Evolutionary conservation across 2,113 vertebrate genomes (phyloP).

Genomic region (Fregata magnificens): DNA sequence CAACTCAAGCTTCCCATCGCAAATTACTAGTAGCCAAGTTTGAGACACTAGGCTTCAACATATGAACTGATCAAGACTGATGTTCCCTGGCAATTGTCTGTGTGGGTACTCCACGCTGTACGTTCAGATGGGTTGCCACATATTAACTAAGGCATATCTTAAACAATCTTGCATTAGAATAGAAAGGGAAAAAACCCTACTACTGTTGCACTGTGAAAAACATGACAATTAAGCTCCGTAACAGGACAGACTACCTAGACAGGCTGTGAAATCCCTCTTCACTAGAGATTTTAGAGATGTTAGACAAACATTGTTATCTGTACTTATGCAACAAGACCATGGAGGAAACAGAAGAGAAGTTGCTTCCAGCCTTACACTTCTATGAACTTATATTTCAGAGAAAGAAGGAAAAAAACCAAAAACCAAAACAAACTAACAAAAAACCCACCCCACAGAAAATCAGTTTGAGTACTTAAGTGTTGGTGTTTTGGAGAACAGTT

Average conservation of each 20-base stretch:
- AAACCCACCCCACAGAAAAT: background rate
- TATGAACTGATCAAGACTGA: rapidly evolving
- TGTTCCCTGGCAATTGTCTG: background rate
- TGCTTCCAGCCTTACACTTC: background rate
- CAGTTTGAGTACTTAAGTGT: background rate
- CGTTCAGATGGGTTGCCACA: background rate
- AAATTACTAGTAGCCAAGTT: background rate
- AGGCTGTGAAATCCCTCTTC: background rate
- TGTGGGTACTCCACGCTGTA: rapidly evolving
- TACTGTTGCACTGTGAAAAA: background rate
- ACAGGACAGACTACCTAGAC: conserved; percentile 3
- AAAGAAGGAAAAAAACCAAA: background rate
- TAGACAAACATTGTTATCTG: background rate
- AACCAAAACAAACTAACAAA: background rate
- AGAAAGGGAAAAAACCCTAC: background rate
- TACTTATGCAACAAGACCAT: background rate
- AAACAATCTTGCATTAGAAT: background rate
- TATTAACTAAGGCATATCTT: background rate
- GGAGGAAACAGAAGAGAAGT: background rate
- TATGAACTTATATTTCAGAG: background rate
- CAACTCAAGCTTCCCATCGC: background rate
- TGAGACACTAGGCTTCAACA: background rate
- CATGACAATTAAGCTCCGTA: background rate
- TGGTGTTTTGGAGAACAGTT: background rate
- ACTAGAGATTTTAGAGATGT: background rate